Percentiles rank a stretch among this genome's conserved stretches.
Evolutionary conservation across 1,140 invertebrate species (phyloP).

Genomic region (Archivesica marissinica): DNA sequence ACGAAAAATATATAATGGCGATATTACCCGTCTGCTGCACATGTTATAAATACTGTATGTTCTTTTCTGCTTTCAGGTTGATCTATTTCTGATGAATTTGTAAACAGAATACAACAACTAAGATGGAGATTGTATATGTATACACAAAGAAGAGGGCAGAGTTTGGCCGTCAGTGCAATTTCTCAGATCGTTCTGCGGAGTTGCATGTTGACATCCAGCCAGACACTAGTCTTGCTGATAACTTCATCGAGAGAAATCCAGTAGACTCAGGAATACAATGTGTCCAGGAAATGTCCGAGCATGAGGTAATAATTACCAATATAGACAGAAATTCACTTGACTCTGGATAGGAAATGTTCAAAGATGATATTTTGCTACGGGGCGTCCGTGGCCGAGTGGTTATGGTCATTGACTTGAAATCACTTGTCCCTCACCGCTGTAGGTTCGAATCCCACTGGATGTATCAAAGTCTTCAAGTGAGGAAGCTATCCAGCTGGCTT

Average conservation of each 20-base stretch:
- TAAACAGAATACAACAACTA: slow-evolving; percentile 44
- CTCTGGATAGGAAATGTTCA: too few species aligned
- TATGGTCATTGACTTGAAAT: too few species aligned
- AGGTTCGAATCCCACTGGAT: too few species aligned
- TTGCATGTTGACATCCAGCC: slow-evolving; percentile 90
- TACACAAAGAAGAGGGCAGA: slow-evolving; percentile 84
- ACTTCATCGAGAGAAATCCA: slow-evolving; percentile 89
- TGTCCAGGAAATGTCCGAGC: slow-evolving; percentile 84
- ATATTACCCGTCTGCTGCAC: too few species aligned
- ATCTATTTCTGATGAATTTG: background rate
- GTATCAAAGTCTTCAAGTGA: too few species aligned
- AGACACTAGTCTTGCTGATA: slow-evolving; percentile 87
- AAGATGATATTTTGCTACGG: too few species aligned
- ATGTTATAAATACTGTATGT: background rate
- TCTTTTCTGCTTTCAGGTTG: slow-evolving; percentile 11
- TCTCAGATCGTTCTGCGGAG: slow-evolving; percentile 90
- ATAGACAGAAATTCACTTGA: too few species aligned
- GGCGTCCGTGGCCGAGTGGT: too few species aligned
- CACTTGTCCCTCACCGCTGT: too few species aligned
- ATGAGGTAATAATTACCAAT: too few species aligned
- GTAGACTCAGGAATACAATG: slow-evolving; percentile 84
- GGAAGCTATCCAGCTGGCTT: too few species aligned
- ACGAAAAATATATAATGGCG: too few species aligned
- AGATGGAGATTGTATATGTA: slow-evolving; percentile 84
- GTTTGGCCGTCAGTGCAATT: slow-evolving; percentile 85